A percentile compares a stretch with the other conserved stretches of the same genome.
These are phyloP conservation scores for Cotesia chilonis DNA, from an alignment of 1,140 invertebrate genomes.

Conservation along the genomic window DNA sequence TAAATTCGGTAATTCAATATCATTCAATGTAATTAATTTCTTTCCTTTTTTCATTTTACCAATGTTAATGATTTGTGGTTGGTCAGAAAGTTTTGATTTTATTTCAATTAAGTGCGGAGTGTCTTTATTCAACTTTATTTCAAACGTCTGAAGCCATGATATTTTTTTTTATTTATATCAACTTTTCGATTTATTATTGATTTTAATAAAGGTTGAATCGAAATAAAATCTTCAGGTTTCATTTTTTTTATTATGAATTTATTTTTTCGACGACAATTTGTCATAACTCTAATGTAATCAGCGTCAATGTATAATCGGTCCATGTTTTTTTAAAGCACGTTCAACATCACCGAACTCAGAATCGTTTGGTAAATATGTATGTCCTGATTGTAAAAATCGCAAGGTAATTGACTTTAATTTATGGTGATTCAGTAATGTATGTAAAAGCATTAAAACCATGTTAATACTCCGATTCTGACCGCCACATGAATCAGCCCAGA, in stretches of 20 bases:
- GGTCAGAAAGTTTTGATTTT: neutral
- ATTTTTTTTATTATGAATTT: neutral
- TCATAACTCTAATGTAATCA: neutral
- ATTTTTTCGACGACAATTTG: neutral
- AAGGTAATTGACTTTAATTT: neutral
- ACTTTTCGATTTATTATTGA: neutral
- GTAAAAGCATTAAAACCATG: slow-evolving; percentile 34
- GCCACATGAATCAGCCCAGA: slow-evolving; percentile 58
- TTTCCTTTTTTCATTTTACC: neutral
- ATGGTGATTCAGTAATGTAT: neutral
- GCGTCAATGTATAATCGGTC: neutral
- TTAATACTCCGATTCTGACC: slow-evolving; percentile 58
- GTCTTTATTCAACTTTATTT: neutral
- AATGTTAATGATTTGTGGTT: neutral
- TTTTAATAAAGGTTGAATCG: neutral
- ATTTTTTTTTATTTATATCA: slow-evolving; percentile 1
- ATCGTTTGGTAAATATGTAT: neutral
- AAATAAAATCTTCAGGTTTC: neutral
- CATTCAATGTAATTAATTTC: neutral
- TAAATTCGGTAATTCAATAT: neutral
- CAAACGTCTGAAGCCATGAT: neutral
- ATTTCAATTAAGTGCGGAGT: neutral
- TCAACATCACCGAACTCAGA: neutral
- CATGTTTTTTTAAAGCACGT: neutral
- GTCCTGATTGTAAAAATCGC: neutral